A percentile compares a stretch with the other conserved stretches of the same genome.
Conservation (phyloP, 1,140 invertebrate genomes). For the Sipha flava region DNA sequence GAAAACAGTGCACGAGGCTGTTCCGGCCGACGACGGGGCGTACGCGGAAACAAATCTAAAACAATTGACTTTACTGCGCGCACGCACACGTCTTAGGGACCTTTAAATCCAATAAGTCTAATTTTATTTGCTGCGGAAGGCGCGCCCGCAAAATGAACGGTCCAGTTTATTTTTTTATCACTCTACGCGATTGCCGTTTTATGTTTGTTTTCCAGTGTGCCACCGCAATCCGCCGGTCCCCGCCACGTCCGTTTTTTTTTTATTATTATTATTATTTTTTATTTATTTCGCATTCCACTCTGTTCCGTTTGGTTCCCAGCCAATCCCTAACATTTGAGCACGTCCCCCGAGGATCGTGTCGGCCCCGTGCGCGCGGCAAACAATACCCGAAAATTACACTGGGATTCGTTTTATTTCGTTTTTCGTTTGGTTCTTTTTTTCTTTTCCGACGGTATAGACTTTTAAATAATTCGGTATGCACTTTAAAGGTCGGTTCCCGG, state of each 20-base stretch:
- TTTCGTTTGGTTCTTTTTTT: neutral
- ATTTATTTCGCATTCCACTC: neutral
- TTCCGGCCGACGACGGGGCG: too few species aligned
- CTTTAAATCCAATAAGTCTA: slow-evolving; percentile 25
- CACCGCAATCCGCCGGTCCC: neutral
- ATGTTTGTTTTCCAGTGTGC: neutral
- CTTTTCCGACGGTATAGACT: neutral
- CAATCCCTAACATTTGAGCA: neutral
- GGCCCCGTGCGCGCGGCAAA: neutral
- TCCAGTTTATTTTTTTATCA: slow-evolving; percentile 25
- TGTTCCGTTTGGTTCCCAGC: neutral
- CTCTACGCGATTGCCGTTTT: slow-evolving; percentile 18
- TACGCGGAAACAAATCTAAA: slow-evolving; percentile 17
- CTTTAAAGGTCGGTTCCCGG: slow-evolving; percentile 22
- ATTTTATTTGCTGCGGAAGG: slow-evolving; percentile 3
- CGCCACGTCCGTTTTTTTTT: neutral
- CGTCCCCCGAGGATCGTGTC: neutral
- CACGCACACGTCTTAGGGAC: neutral
- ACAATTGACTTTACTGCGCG: slow-evolving; percentile 17
- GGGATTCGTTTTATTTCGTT: slow-evolving; percentile 28
- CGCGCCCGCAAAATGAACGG: slow-evolving; percentile 20
- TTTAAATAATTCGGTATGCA: slow-evolving; percentile 28
- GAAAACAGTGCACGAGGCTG: neutral
- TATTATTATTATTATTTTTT: neutral
- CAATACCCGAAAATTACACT: slow-evolving; percentile 31